Percentiles rank a stretch among this genome's conserved stretches.
These are phyloP conservation scores for Xanthorhoe designata DNA, from an alignment of 2,888 invertebrate species.

Conservation along the genomic window DNA sequence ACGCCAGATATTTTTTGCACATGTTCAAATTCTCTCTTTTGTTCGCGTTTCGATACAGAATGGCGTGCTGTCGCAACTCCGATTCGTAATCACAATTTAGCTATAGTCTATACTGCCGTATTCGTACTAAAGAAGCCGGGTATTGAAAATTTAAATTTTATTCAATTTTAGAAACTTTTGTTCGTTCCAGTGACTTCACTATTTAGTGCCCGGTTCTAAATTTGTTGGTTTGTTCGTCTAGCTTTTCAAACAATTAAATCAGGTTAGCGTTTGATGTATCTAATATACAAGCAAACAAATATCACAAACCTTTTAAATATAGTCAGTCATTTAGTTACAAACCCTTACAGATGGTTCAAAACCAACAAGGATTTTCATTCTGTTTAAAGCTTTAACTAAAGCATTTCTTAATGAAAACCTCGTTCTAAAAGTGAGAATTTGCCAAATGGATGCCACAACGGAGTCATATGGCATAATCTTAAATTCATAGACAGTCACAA, in stretches of 20 bases:
- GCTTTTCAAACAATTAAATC: too few relatives aligned
- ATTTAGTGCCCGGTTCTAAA: not conserved
- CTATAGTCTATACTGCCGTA: not conserved
- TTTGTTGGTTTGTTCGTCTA: not conserved
- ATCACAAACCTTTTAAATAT: too few relatives aligned
- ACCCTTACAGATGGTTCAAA: too few relatives aligned
- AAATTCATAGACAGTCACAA: slow-evolving; percentile 69
- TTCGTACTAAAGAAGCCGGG: not conserved
- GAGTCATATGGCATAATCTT: slow-evolving; percentile 61
- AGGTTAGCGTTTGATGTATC: too few relatives aligned
- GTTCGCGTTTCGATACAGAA: slow-evolving; percentile 81
- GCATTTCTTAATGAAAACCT: not conserved
- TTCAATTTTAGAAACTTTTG: not conserved
- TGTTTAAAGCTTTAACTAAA: too few relatives aligned
- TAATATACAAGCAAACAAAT: too few relatives aligned
- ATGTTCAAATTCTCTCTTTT: slow-evolving; percentile 82
- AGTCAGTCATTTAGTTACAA: too few relatives aligned
- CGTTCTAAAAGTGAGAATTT: not conserved
- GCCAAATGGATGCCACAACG: not conserved
- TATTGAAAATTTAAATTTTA: slow-evolving; percentile 6
- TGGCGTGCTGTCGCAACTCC: slow-evolving; percentile 69
- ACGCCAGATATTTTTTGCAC: slow-evolving; percentile 84
- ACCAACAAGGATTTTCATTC: too few relatives aligned
- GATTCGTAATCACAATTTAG: slow-evolving; percentile 61
- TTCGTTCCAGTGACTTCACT: not conserved